Evolutionary conservation across 2,797 vertebrate species (phyloP).

Genomic region (Notolepis coatsorum): DNA sequence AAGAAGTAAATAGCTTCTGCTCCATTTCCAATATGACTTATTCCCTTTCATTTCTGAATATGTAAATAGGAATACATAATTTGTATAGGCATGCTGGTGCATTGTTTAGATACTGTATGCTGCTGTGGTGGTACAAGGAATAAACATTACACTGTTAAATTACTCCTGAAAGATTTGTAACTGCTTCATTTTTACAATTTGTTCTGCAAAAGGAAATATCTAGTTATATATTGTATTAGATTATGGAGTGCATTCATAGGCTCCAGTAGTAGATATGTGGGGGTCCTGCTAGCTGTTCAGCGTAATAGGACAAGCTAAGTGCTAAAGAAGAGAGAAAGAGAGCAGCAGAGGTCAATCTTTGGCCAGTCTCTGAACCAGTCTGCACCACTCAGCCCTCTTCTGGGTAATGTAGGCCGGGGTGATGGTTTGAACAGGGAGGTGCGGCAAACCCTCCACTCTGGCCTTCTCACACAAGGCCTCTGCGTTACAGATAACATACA

Average conservation of each 20-base stretch:
- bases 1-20: slow-evolving; percentile 31
- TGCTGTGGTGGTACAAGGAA: slow-evolving; percentile 54
- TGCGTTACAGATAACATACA: slow-evolving; percentile 95
- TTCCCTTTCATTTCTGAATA: slow-evolving; percentile 31
- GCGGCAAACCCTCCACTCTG: slow-evolving; percentile 73
- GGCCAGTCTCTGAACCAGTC: slow-evolving; percentile 84
- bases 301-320: slow-evolving; percentile 5
- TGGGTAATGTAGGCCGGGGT: slow-evolving; percentile 91
- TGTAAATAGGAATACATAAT: slow-evolving; percentile 26
- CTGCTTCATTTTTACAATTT: slow-evolving; percentile 27
- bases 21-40: slow-evolving; percentile 14
- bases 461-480: slow-evolving; percentile 89
- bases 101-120: slow-evolving; percentile 51
- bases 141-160: slow-evolving; percentile 46
- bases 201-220: slow-evolving; percentile 21
- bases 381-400: slow-evolving; percentile 91
- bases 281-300: slow-evolving; percentile 41
- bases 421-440: slow-evolving; percentile 84
- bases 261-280: slow-evolving; percentile 55
- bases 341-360: slow-evolving; percentile 67
- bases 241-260: slow-evolving; percentile 58
- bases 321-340: slow-evolving; percentile 51
- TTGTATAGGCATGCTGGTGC: slow-evolving; percentile 73
- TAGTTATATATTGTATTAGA: slow-evolving; percentile 40
- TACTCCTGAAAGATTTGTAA: slow-evolving; percentile 24